Percentiles rank a stretch among this genome's conserved stretches.
Conservation (phyloP, 2,113 vertebrate species). For the Ameiurus melas region DNA sequence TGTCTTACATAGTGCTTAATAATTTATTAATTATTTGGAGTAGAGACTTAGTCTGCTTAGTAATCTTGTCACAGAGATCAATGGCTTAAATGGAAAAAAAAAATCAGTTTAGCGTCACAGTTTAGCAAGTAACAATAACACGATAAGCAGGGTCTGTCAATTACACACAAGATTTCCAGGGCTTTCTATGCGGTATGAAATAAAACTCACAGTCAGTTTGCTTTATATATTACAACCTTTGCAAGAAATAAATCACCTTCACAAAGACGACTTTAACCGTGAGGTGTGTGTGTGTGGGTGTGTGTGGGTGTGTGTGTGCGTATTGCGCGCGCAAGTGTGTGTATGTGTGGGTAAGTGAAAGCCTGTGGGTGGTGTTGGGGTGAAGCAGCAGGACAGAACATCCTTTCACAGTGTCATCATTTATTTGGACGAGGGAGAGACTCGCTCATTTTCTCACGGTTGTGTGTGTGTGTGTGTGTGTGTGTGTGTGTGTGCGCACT, state of each 20-base stretch:
- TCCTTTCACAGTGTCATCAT: slow-evolving; percentile 14
- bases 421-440: not conserved
- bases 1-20: not conserved
- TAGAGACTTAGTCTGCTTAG: not conserved
- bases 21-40: not conserved
- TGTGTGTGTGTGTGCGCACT: too few relatives aligned
- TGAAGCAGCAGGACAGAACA: slow-evolving; percentile 7
- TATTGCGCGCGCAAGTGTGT: too few relatives aligned
- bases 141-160: not conserved
- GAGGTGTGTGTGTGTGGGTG: slow-evolving; percentile 13
- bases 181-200: not conserved
- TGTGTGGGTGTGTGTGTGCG: not conserved
- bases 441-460: slow-evolving; percentile 19
- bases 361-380: slow-evolving; percentile 3
- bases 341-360: slow-evolving; percentile 8
- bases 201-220: too few relatives aligned
- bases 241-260: not conserved
- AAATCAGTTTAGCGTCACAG: not conserved
- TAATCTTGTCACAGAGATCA: not conserved
- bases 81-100: not conserved
- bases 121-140: not conserved
- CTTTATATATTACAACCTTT: slow-evolving; percentile 2
- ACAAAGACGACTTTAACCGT: not conserved
- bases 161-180: not conserved
- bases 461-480: not conserved